Base-by-base conservation (phyloP, 2,888 invertebrate species). In the Anoplius nigerrimus region DNA sequence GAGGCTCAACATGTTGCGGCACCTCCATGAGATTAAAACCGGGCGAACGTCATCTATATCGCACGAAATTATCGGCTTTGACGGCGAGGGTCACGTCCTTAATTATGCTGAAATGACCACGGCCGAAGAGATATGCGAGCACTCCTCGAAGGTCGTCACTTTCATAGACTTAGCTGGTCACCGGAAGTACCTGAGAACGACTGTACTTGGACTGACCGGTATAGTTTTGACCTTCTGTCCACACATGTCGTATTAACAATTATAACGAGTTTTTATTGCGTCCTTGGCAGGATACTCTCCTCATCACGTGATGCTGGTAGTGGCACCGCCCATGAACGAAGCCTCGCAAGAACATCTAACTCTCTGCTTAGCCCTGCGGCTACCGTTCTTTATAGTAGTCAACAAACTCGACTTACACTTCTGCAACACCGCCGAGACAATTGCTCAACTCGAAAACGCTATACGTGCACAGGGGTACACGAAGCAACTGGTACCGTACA, bases 121-220 rank as follows among this genome's bases (percentile, higher is more conserved):
- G 0, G 95, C 97, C 0, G 97, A 98, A 86, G 95, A 98, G 78
- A 98, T 99, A 64, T 97, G 97, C 78, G 97, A 98, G 85, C 91
- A 94, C 53, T 97, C 98, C 1, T 94, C 95, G 6, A 98, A 98
- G 89, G 90, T 99, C 34, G 95, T 99, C 0, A 97, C 98, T 0
- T 96, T 98, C 85, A 93, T 99, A 83, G 99, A 99, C 90, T 90
- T 99, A 80, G 98, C 98, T 2, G 99, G 99, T 0, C 98, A 99
- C 90, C 93, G 95, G 78, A 98, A 98, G 88, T 99, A 99, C 87
- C 93, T 98, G 87, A 92, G 96, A 72, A 99, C 99, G 58, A 99
- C 99, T 0, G 93, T 98, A 45, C 95, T 97, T 88, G 99, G 98
- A 0, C 90, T 99, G 45, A 97, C 97, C 3, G 93, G 93, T 69